Evolutionary conservation across 2,888 invertebrate species (phyloP), one percentile per base, ranked within the genome.

Genomic region (Drosophila barbarae): DNA sequence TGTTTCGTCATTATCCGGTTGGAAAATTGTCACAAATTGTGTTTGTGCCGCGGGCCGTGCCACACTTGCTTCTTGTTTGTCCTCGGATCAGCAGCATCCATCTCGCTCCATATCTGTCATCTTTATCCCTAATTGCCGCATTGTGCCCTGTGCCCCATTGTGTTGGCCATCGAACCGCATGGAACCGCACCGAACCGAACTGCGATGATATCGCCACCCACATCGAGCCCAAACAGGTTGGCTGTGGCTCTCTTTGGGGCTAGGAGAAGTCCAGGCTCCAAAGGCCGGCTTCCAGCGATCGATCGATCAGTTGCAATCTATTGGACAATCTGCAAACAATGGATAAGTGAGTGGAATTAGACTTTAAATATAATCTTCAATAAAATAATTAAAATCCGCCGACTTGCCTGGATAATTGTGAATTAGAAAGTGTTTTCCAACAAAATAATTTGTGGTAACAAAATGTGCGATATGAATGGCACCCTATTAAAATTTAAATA

Each of bases 21-120:
- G 87, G 87, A 87, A 87, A 87, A 87, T 77, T 87, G 87, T 84
- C 82, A 74, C 81, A 77, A 85, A 87, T 87, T 87, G 87, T 87
- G 81, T 87, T 87, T 87, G 84, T 78, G 86, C 87, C 77, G 41
- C 73, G 71, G 73, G 87, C 76, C 86, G 79, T 87, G 80, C 60
- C 58, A 71, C 85, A 77, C 82, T 85, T 76, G 79, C 68, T 53
- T 42, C 49, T 46, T 41, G 15, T 57, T 49, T 15, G 46, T 52
- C 28, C 58, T 15, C 15, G 44, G 44, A 28, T 46, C 44, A 12
- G 46, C 32, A 6, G 23, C 30, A 15, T 13, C 10, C 26, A 23
- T 18, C 18, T 26, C 30, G 8, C 3, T 21, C 13, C 26, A 28
- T 56, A 59, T 49, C 64, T 35, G 39, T 23, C 54, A 49, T 63